Evolutionary conservation across 2,888 invertebrate genomes (phyloP).

Genomic region (Spodoptera picta): DNA sequence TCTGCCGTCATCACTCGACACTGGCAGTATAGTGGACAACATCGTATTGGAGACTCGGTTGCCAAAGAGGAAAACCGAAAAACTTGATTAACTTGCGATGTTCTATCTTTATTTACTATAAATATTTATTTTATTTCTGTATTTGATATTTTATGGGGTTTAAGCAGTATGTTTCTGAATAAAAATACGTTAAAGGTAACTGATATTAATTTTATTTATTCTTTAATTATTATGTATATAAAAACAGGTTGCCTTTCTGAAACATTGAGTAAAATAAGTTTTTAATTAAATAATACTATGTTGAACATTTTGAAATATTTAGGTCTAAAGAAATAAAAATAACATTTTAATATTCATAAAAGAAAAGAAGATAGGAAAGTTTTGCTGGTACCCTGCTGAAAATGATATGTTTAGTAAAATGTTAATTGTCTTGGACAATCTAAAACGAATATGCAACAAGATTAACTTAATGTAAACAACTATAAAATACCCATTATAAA

Average conservation of each 20-base stretch:
- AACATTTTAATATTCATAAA: background rate
- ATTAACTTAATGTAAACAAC: background rate
- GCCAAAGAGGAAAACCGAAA: too few species aligned
- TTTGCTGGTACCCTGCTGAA: too few species aligned
- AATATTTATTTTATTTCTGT: too few species aligned
- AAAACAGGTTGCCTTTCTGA: conserved; percentile 37
- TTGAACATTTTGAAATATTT: too few species aligned
- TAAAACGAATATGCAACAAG: background rate
- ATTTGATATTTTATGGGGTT: background rate
- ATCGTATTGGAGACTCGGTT: too few species aligned
- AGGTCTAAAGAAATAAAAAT: too few species aligned
- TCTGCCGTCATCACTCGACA: too few species aligned
- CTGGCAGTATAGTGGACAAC: too few species aligned
- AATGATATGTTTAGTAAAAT: too few species aligned
- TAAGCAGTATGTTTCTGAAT: conserved; percentile 1
- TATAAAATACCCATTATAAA: conserved; percentile 3
- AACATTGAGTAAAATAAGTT: conserved; percentile 3
- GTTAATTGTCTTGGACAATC: background rate
- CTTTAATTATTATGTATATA: conserved; percentile 49
- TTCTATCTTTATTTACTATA: too few species aligned
- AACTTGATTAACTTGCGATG: too few species aligned
- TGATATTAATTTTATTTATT: conserved; percentile 49
- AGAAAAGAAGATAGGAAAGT: background rate
- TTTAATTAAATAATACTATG: too few species aligned
- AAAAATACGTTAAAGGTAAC: conserved; percentile 30